Base-by-base conservation (phyloP, 2,113 vertebrate genomes). In the Coreoperca whiteheadi region DNA sequence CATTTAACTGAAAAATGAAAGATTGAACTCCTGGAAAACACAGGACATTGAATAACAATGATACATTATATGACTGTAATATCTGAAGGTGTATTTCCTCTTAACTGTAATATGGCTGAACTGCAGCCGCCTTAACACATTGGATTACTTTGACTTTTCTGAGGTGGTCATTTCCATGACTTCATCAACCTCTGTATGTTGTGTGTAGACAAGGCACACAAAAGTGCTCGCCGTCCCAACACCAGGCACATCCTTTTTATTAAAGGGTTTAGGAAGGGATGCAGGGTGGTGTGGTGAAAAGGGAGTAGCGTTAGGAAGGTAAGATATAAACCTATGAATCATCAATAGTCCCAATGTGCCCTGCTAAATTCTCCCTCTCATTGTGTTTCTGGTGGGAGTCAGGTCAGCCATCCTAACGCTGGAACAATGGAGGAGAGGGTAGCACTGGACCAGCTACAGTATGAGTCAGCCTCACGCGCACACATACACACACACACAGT, bases 381-480 rank as follows among this genome's bases (percentile, higher is more conserved):
- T 95, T 95, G 95, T 96, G 91, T 94, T 92, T 69, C 80, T 61
- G 57, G 78, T 84, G 87, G 91, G 91, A 87, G 83, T 83, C 65
- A 57, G 78, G 74, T 67, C 84, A 89, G 85, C 86, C 86, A 92
- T 92, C 87, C 85, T 90, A 81, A 81, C 34, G 51, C 68, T 86
- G 81, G 90, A 94, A 96, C 95, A 96, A 95, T 94, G 84, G 79
- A 77, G 74, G 84, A 84, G 68, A 84, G 74, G 51, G 74, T 46
- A 79, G 68, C 61, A n/a, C 6, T 23, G 73, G 56, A 83, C 82
- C 56, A 15, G 69, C 60, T 28, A 74, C 4, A 64, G 51, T 32
- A 81, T 91, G 91, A 93, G 66, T 91, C 91, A 92, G 77, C 6
- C 90, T 92, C 95, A 56, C 28, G 60, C 39, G 81, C 60, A 37